Base-by-base conservation (phyloP, 2,113 vertebrate genomes). In the Lasiurus borealis region DNA sequence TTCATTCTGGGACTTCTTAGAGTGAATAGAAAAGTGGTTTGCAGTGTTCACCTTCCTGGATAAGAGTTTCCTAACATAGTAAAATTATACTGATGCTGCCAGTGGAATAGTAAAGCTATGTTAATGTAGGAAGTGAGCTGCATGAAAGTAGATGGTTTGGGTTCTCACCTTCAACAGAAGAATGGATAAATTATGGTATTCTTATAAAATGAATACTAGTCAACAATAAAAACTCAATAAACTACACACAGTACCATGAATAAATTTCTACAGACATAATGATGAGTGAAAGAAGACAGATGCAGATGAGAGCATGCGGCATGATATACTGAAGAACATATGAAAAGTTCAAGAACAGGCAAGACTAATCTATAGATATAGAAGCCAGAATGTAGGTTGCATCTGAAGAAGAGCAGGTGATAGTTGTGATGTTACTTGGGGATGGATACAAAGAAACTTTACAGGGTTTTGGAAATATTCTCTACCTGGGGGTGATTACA, bases 211-310 rank as follows among this genome's bases (percentile, higher is more conserved):
- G 5, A 73, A 68, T 14, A 69, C 40, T 18, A 77, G 34, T 77
- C 59, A 88, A 23, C 40, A 69, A 80, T 69, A 62, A 91, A 95
- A 91, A 44, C 18, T 71, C 59, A 82, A 34, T 73, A 57, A 85
- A 36, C 0, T 25, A 50, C 57, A 40, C 31, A 64, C 9, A 25
- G 19, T n/a, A 69, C 50, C n/a, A 87, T 36, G 76, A 15, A 50
- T 59, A 19, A 50, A 25, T 83, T 62, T 36, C 3, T 71, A 87
- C 0, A 91, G 64, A 13, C 13, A 11, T 62, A 62, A 68, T 6
- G 13, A 76, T 9, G 34, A 40, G 3, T 44, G 34, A 66, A 85
- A 81, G 27, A 83, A 82, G 66, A 44, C 69, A 95, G 69, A 71
- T 71, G 27, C 27, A 72, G 13, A 48, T 34, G 44, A 59, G 44